Conservation (phyloP, 1,140 invertebrate species). For the Gryllus bimaculatus region DNA sequence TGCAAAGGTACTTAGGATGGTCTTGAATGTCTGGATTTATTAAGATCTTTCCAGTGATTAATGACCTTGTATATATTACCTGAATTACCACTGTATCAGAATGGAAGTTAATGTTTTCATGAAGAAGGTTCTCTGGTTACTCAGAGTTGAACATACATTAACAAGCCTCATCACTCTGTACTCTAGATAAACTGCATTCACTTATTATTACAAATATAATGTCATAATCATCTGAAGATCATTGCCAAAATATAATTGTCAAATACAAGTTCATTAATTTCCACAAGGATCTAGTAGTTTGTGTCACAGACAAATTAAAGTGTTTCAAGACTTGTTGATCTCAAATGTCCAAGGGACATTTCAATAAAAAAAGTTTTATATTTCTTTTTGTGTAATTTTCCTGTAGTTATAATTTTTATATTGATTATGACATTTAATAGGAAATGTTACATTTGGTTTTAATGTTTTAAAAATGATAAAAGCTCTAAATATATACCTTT, state of each 20-base stretch:
- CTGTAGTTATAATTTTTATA: neutral
- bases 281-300: neutral
- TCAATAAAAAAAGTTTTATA: conserved; percentile 10
- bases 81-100: neutral
- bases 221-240: neutral
- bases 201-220: neutral
- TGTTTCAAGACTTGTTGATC: conserved; percentile 21
- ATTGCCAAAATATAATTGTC: neutral
- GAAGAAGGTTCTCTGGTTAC: neutral
- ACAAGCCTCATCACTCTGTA: neutral
- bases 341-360: conserved; percentile 15
- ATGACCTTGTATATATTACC: neutral
- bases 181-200: neutral
- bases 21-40: neutral
- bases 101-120: neutral
- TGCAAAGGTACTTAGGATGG: neutral
- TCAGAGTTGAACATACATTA: neutral
- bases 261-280: conserved; percentile 10
- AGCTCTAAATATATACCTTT: no score
- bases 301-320: conserved; percentile 8
- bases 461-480: no score
- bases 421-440: no score
- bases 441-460: no score
- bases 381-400: conserved; percentile 6
- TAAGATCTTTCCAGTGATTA: neutral